Percentiles rank a stretch among this genome's conserved stretches.
Conservation (phyloP, 2,888 invertebrate species). For the Tipula lateralis region DNA sequence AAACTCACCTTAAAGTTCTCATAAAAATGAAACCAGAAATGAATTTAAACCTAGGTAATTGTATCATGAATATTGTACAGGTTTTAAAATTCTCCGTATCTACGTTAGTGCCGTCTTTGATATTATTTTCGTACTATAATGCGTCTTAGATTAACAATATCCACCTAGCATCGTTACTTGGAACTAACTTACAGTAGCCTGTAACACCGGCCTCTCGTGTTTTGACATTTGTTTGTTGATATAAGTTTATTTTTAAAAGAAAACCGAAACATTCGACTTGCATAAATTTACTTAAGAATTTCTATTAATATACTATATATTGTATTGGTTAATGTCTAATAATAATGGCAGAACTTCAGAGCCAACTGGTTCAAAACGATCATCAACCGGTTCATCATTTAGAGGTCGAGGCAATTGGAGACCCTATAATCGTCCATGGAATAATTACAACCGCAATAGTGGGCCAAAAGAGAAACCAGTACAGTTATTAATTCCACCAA, state of each 20-base stretch:
- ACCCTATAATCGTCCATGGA: constrained; percentile 25
- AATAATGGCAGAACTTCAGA: neutral
- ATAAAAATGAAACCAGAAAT: too few species aligned
- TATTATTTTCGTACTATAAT: too few species aligned
- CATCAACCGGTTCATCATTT: neutral
- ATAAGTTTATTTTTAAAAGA: neutral
- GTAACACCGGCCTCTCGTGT: neutral
- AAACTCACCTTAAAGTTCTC: too few species aligned
- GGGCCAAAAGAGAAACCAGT: constrained; percentile 19
- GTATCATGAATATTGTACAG: too few species aligned
- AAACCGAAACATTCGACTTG: neutral
- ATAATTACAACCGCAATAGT: neutral
- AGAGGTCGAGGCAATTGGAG: constrained; percentile 33
- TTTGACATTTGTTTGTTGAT: neutral
- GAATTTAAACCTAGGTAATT: too few species aligned
- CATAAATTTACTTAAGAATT: too few species aligned
- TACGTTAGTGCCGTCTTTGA: too few species aligned
- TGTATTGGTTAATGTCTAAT: neutral
- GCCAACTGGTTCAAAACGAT: neutral
- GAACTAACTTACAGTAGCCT: neutral
- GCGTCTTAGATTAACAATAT: too few species aligned
- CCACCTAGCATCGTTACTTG: too few species aligned
- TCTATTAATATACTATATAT: too few species aligned
- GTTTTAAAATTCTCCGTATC: too few species aligned
- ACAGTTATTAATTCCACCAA: neutral